Conservation (phyloP, 2,113 vertebrate genomes). For the Leiothrix lutea region DNA sequence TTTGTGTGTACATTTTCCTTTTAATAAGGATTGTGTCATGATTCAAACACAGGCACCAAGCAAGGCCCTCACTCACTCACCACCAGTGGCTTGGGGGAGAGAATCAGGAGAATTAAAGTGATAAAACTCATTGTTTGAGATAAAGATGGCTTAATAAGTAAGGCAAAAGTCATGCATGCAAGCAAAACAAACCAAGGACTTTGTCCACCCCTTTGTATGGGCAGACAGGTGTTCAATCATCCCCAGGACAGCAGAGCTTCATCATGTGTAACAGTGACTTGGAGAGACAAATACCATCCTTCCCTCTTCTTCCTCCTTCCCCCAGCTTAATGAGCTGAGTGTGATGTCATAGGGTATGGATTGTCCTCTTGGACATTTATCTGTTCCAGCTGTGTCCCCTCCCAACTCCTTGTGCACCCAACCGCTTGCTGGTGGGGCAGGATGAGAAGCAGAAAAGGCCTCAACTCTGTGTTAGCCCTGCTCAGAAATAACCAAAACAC, state of each 20-base stretch:
- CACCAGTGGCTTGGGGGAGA: neutral
- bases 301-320: neutral
- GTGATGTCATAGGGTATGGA: neutral
- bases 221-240: neutral
- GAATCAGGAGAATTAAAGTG: neutral
- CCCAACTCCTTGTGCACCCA: neutral
- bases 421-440: rapidly evolving
- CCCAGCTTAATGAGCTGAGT: neutral
- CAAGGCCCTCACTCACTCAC: neutral
- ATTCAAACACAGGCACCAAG: neutral
- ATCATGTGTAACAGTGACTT: neutral
- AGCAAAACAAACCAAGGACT: neutral
- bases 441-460: neutral
- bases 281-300: rapidly evolving
- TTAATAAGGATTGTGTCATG: neutral
- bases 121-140: rapidly evolving
- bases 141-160: neutral
- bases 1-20: neutral
- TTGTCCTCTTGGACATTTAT: neutral
- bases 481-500: neutral
- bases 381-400: neutral
- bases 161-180: neutral
- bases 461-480: neutral
- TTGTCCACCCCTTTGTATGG: neutral
- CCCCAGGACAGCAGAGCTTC: neutral